Conservation (phyloP, 2,113 vertebrate species). For the Hiodon alosoides region DNA sequence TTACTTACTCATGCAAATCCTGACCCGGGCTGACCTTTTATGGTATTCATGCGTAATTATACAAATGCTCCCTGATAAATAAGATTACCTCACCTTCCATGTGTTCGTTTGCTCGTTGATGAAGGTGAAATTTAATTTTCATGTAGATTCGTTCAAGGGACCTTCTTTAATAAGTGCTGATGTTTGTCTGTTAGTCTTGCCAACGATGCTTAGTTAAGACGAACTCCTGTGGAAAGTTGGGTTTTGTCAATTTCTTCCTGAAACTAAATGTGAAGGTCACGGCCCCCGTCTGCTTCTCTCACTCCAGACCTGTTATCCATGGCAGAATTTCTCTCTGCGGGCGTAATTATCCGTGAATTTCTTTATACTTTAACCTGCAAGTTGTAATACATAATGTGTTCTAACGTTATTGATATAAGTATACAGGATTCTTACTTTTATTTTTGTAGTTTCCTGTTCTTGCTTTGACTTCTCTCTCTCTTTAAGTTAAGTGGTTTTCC, state of each 20-base stretch:
- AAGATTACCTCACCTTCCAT: constrained; percentile 86
- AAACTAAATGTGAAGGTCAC: constrained; percentile 19
- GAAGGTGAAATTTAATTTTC: constrained; percentile 98
- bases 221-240: constrained; percentile 11
- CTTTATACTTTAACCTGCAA: too few species aligned
- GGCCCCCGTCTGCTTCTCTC: background rate
- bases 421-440: background rate
- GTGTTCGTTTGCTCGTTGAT: constrained; percentile 84
- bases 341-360: too few species aligned
- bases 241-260: constrained; percentile 7
- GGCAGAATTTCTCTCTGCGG: too few species aligned
- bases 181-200: constrained; percentile 71
- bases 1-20: constrained; percentile 98
- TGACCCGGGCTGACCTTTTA: constrained; percentile 86
- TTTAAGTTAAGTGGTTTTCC: background rate
- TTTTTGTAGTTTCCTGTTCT: background rate
- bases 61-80: constrained; percentile 96
- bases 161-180: constrained; percentile 81
- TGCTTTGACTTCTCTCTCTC: too few species aligned
- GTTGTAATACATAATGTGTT: too few species aligned
- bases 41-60: constrained; percentile 92
- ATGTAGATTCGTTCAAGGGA: constrained; percentile 82
- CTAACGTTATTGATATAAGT: background rate
- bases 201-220: constrained; percentile 52
- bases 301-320: too few species aligned